Percentiles rank a stretch among this genome's conserved stretches.
Conservation (phyloP, 2,113 vertebrate species). For the Greenwoodochromis staneri region DNA sequence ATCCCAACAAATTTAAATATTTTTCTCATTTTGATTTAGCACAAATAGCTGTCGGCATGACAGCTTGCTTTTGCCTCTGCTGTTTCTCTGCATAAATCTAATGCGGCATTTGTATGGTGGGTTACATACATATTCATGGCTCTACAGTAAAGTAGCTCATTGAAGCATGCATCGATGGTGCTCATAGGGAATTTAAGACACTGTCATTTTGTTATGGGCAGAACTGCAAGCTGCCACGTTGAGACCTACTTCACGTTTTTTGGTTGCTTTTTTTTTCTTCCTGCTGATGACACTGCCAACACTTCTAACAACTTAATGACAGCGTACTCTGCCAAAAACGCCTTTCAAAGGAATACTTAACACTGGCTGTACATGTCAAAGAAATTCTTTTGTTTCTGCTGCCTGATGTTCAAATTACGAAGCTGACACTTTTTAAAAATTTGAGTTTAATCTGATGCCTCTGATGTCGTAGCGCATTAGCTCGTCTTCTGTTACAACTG, state of each 20-base stretch:
- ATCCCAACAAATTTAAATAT: not conserved
- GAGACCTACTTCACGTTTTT: constrained; percentile 12
- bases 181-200: constrained; percentile 16
- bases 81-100: not conserved
- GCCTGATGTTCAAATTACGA: not conserved
- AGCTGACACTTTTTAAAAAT: not conserved
- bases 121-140: not conserved
- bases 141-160: not conserved
- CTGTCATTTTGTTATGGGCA: constrained; percentile 12
- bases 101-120: not conserved
- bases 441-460: not conserved
- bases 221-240: not conserved
- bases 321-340: not conserved
- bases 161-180: not conserved
- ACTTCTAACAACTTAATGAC: constrained; percentile 30
- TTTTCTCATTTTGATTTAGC: not conserved
- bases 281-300: constrained; percentile 7
- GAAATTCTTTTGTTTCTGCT: not conserved
- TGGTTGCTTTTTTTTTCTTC: not conserved
- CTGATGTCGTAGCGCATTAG: not conserved
- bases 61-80: not conserved
- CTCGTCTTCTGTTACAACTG: not conserved
- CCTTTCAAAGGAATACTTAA: not conserved
- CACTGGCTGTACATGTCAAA: not conserved
- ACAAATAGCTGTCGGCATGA: not conserved